Evolutionary conservation across 2,797 vertebrate species (phyloP).

Genomic region (Acanthornis magna): DNA sequence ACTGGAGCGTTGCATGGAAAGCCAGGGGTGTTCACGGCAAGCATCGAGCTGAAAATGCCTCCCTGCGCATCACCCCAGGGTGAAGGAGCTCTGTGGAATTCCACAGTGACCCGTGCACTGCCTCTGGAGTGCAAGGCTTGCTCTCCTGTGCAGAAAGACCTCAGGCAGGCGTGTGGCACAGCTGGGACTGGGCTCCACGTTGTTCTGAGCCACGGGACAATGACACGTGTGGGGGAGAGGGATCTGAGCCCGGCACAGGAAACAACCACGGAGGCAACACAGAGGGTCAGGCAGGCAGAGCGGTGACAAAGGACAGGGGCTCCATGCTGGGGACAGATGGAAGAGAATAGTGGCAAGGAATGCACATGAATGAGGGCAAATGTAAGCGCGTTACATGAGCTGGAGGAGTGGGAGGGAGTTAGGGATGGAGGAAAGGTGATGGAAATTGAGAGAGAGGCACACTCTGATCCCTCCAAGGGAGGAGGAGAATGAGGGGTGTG

Average conservation of each 20-base stretch:
- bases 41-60: not conserved
- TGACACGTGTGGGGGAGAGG: not conserved
- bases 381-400: not conserved
- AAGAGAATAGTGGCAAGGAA: not conserved
- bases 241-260: not conserved
- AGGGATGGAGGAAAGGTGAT: not conserved
- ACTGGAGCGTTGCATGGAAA: not conserved
- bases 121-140: not conserved
- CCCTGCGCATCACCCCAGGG: not conserved
- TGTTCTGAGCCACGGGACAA: not conserved
- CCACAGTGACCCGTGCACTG: not conserved
- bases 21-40: not conserved
- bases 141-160: not conserved
- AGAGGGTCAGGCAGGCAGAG: conserved; percentile 37
- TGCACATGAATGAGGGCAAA: not conserved
- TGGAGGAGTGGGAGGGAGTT: not conserved
- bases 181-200: not conserved
- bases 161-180: not conserved
- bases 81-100: accelerated
- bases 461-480: not conserved
- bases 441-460: not conserved
- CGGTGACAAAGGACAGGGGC: conserved; percentile 23
- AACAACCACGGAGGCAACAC: not conserved
- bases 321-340: conserved; percentile 49
- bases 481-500: not conserved